A percentile compares a stretch with the other conserved stretches of the same genome.
phyloP scores from a whole-genome alignment of 2,113 vertebrate species.

The Podilymbus podiceps region DNA sequence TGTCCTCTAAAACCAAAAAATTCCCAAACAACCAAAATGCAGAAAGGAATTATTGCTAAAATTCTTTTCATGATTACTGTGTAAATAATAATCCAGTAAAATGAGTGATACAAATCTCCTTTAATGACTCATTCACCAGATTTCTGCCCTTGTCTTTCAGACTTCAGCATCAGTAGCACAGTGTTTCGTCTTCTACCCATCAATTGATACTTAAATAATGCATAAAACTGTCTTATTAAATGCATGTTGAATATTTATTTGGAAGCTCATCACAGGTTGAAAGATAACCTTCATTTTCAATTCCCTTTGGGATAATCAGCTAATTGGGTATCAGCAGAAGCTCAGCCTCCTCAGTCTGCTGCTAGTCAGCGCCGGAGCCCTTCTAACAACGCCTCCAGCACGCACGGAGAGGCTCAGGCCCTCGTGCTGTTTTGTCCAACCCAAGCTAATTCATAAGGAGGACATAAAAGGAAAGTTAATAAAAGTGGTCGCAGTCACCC shows the following conservation, averaged over 20 bases:
- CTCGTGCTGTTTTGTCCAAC: not conserved
- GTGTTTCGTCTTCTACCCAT: conserved; percentile 29
- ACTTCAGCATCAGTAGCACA: not conserved
- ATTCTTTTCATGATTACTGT: not conserved
- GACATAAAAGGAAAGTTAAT: not conserved
- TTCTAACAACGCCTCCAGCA: not conserved
- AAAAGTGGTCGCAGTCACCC: not conserved
- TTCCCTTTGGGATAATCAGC: conserved; percentile 73
- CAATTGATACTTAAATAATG: conserved; percentile 69
- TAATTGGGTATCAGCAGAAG: conserved; percentile 64
- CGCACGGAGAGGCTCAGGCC: not conserved
- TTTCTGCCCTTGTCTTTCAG: conserved; percentile 49
- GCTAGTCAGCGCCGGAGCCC: not conserved
- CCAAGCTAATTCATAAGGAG: not conserved
- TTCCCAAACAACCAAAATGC: not conserved
- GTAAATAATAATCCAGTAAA: conserved; percentile 29
- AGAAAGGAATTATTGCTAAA: not conserved
- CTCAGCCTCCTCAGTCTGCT: conserved; percentile 5
- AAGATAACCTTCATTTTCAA: conserved; percentile 73
- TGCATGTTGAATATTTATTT: conserved; percentile 70
- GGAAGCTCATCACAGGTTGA: conserved; percentile 64
- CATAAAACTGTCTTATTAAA: conserved; percentile 73
- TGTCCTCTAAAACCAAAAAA: not conserved
- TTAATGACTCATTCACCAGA: not conserved
- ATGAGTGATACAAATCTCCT: conserved; percentile 5